These are phyloP conservation scores for Myotis daubentonii DNA, from an alignment of 2,797 vertebrate genomes.

Conservation along the genomic window DNA sequence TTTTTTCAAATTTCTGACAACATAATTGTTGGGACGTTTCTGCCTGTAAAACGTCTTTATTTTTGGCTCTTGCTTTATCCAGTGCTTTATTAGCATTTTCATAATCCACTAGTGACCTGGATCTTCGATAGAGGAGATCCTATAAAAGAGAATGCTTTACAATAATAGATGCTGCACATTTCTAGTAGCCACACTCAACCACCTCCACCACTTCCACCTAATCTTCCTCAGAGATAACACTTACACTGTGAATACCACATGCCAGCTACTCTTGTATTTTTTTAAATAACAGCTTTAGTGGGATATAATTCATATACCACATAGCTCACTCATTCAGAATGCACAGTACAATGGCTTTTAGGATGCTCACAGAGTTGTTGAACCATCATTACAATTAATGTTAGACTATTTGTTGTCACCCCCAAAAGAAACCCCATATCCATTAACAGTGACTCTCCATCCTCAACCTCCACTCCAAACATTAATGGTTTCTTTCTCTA, in stretches of 20 bases:
- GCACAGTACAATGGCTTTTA: not conserved
- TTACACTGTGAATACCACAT: not conserved
- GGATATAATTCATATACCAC: not conserved
- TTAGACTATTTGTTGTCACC: not conserved
- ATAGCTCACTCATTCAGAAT: not conserved
- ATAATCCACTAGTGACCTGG: slow-evolving; percentile 96
- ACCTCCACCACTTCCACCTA: not conserved
- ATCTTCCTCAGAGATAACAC: not conserved
- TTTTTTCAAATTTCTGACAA: slow-evolving; percentile 99
- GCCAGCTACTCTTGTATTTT: not conserved
- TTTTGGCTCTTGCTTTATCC: slow-evolving; percentile 98
- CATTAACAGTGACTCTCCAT: not conserved
- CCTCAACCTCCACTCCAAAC: too few species aligned
- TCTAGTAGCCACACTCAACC: not conserved
- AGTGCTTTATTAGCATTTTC: slow-evolving; percentile 99
- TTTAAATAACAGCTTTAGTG: not conserved
- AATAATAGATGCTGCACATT: not conserved
- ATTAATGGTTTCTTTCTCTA: not conserved
- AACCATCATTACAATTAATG: not conserved
- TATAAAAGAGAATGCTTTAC: slow-evolving; percentile 73
- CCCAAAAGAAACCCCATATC: not conserved
- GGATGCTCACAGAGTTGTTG: not conserved
- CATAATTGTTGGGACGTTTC: slow-evolving; percentile 97
- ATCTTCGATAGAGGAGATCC: slow-evolving; percentile 97
- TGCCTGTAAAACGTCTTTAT: slow-evolving; percentile 97